A percentile compares a stretch with the other conserved stretches of the same genome.
phyloP scores from a whole-genome alignment of 2,797 vertebrate genomes.

The Hephaestus fuliginosus region DNA sequence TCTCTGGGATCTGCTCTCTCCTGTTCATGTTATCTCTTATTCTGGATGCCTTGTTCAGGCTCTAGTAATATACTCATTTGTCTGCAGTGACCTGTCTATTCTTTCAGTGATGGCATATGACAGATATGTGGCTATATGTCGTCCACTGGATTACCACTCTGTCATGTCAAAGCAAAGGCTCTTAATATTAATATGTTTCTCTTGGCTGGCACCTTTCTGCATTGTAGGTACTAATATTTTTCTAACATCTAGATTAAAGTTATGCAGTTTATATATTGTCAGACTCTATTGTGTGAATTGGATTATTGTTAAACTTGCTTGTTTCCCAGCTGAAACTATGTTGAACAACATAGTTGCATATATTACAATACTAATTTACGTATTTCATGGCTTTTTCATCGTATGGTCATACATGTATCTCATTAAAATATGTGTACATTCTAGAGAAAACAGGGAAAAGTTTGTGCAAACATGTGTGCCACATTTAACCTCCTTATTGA shows the following conservation, averaged over 20 bases:
- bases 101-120: constrained; percentile 66
- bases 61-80: constrained; percentile 48
- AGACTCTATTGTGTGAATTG: constrained; percentile 54
- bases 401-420: constrained; percentile 58
- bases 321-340: constrained; percentile 31
- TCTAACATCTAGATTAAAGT: constrained; percentile 42
- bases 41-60: constrained; percentile 59
- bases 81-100: constrained; percentile 43
- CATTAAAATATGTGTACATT: constrained; percentile 52
- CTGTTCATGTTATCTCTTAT: constrained; percentile 60
- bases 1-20: constrained; percentile 62
- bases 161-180: constrained; percentile 53
- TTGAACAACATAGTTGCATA: constrained; percentile 28
- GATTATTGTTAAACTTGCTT: constrained; percentile 58
- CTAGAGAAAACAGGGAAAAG: constrained; percentile 56
- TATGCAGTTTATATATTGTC: constrained; percentile 43
- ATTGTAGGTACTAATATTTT: background rate
- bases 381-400: constrained; percentile 31
- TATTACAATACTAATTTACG: constrained; percentile 38
- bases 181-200: constrained; percentile 4
- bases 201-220: constrained; percentile 36
- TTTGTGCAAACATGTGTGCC: constrained; percentile 74
- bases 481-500: constrained; percentile 48
- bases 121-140: constrained; percentile 67
- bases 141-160: constrained; percentile 53